Evolutionary conservation across 2,113 vertebrate species (phyloP).

Genomic region (Carassius auratus): DNA sequence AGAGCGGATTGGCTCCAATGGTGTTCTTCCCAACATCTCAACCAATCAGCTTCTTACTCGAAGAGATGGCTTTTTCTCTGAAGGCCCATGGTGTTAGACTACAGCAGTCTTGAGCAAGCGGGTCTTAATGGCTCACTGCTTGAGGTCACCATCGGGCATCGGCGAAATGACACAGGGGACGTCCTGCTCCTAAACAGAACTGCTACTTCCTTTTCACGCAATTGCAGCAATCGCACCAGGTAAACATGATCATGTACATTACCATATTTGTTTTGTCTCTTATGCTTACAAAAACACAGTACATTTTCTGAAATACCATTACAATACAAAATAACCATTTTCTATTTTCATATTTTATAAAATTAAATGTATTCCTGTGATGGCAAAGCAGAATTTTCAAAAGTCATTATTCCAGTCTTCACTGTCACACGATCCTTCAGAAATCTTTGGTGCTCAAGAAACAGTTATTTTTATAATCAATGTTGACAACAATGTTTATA

Average conservation of each 20-base stretch:
- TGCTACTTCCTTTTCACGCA: conserved; percentile 65
- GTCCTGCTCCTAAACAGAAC: conserved; percentile 77
- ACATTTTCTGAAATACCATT: too few species aligned
- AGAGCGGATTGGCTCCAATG: conserved; percentile 72
- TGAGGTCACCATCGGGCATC: conserved; percentile 80
- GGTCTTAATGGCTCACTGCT: conserved; percentile 80
- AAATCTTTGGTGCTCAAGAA: too few species aligned
- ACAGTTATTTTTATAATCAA: too few species aligned
- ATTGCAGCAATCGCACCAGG: conserved; percentile 89
- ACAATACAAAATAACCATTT: too few species aligned
- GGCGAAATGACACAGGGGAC: conserved; percentile 81
- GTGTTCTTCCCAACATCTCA: conserved; percentile 82
- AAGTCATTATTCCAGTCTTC: too few species aligned
- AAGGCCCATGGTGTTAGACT: conserved; percentile 77
- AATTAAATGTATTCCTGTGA: too few species aligned
- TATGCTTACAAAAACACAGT: too few species aligned
- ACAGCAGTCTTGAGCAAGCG: conserved; percentile 72
- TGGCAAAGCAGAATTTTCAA: too few species aligned
- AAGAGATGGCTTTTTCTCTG: conserved; percentile 72
- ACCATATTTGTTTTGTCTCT: too few species aligned
- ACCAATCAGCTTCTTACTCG: conserved; percentile 83
- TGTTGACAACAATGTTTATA: too few species aligned
- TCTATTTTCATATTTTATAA: too few species aligned
- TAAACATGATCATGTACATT: conserved; percentile 59
- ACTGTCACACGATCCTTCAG: too few species aligned